Conservation (phyloP, 1,140 invertebrate species). For the Procambarus clarkii region DNA sequence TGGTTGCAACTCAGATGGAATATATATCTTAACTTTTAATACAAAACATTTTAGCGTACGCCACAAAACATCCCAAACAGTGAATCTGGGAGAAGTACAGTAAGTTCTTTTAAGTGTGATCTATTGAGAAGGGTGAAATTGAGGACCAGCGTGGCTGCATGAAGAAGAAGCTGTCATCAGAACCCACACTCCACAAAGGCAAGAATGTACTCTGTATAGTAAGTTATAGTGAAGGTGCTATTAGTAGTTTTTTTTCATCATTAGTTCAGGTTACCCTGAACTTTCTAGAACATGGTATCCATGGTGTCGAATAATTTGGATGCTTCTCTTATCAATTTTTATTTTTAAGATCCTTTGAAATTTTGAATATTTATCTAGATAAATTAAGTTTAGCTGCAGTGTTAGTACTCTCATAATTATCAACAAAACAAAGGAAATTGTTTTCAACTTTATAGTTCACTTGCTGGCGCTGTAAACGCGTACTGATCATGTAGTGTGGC, state of each 20-base stretch:
- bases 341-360: no score
- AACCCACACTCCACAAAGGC: neutral
- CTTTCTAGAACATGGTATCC: neutral
- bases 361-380: no score
- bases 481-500: no score
- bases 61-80: neutral
- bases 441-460: no score
- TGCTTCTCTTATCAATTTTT: no score
- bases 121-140: neutral
- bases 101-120: slow-evolving; percentile 15
- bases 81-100: slow-evolving; percentile 11
- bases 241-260: neutral
- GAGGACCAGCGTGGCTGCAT: neutral
- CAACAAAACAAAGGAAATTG: no score
- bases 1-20: neutral
- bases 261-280: neutral
- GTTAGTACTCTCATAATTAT: no score
- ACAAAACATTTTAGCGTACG: neutral
- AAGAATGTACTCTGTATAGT: neutral
- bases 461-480: no score
- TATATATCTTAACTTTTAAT: neutral
- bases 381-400: no score
- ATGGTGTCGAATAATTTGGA: no score
- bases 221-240: neutral
- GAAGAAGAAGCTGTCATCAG: neutral